Percentiles rank a stretch among this genome's conserved stretches.
phyloP scores from a whole-genome alignment of 2,113 vertebrate genomes.

The Riparia riparia region DNA sequence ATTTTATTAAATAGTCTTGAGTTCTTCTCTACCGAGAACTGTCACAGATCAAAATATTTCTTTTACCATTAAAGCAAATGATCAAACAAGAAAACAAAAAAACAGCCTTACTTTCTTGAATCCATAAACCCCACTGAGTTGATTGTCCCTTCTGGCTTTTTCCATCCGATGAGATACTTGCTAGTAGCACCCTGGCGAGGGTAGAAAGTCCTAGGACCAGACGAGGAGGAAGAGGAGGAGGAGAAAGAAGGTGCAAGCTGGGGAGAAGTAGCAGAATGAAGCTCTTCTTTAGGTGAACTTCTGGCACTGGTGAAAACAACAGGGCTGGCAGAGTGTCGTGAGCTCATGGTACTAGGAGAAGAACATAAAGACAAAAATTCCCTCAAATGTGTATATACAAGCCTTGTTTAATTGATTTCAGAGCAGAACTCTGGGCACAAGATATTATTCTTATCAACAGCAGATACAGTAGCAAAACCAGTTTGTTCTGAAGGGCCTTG shows the following conservation, averaged over 20 bases:
- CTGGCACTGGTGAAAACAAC: constrained; percentile 84
- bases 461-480: not conserved
- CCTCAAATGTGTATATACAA: not conserved
- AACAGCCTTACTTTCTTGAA: constrained; percentile 91
- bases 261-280: constrained; percentile 85
- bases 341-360: constrained; percentile 80
- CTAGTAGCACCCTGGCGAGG: constrained; percentile 97
- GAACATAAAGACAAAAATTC: constrained; percentile 56
- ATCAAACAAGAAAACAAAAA: constrained; percentile 39
- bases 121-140: constrained; percentile 99
- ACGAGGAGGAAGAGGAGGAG: constrained; percentile 90
- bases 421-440: not conserved
- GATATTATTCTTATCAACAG: not conserved
- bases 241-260: constrained; percentile 82
- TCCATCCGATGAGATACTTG: constrained; percentile 99
- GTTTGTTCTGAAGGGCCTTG: not conserved
- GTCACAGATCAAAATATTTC: not conserved
- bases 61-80: constrained; percentile 1
- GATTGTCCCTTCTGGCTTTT: constrained; percentile 97
- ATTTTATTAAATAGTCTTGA: not conserved
- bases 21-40: not conserved
- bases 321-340: constrained; percentile 88
- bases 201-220: constrained; percentile 96
- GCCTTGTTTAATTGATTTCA: not conserved
- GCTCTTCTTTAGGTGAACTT: constrained; percentile 93